Conservation (phyloP, 2,888 invertebrate species). For the Nematopogon swammerdamellus region DNA sequence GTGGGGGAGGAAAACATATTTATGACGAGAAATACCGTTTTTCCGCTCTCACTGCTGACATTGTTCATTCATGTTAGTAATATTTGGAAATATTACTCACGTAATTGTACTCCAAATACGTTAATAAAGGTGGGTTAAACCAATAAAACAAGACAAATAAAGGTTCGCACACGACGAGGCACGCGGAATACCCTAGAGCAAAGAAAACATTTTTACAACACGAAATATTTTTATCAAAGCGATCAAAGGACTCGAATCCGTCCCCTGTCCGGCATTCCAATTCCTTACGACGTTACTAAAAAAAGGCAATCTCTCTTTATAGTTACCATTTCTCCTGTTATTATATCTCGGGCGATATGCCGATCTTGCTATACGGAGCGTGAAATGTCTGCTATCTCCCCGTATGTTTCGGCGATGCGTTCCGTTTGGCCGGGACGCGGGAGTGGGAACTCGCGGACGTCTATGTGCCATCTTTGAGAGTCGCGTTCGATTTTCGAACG, state of each 20-base stretch:
- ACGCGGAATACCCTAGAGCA: not conserved
- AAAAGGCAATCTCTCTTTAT: conserved; percentile 52
- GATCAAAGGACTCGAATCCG: conserved; percentile 38
- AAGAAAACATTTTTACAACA: not conserved
- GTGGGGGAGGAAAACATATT: no score
- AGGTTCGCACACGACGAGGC: not conserved
- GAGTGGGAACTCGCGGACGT: no score
- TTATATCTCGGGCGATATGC: conserved; percentile 49
- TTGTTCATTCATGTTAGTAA: no score
- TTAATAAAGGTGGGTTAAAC: no score
- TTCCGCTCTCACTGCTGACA: no score
- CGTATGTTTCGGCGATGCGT: not conserved
- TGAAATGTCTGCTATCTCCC: conserved; percentile 32
- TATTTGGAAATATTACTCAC: no score
- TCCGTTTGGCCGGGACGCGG: not conserved
- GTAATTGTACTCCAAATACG: no score
- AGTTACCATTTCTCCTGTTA: conserved; percentile 54
- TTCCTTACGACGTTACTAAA: conserved; percentile 56
- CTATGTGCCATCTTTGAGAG: not conserved
- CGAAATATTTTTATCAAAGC: conserved; percentile 40
- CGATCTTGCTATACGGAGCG: conserved; percentile 40
- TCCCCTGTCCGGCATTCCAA: conserved; percentile 44
- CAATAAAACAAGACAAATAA: not conserved
- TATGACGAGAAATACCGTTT: no score
- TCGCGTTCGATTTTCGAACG: not conserved